Evolutionary conservation across 37 sponge, comb jelly and placozoan species (phyloP).

Genomic region (Cladorhizidae sp.): DNA sequence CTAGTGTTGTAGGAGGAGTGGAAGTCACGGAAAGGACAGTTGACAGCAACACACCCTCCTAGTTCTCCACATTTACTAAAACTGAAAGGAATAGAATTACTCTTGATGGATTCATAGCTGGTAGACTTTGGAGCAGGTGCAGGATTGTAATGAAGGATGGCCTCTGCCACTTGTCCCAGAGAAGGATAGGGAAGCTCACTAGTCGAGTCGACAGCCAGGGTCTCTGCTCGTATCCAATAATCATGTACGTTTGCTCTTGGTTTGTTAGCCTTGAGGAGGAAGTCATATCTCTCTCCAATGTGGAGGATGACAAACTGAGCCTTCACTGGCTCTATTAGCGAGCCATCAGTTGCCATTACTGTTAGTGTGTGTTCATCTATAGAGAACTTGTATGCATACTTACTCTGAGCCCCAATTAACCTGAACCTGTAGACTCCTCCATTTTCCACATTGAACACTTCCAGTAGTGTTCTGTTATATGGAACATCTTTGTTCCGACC

Average conservation of each 20-base stretch:
- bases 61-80: neutral
- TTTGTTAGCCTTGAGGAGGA: constrained; percentile 53
- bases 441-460: constrained; percentile 46
- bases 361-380: constrained; percentile 78
- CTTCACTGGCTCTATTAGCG: constrained; percentile 48
- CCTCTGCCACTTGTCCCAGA: constrained; percentile 41
- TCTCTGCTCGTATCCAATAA: constrained; percentile 69
- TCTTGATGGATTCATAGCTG: constrained; percentile 22
- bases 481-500: constrained; percentile 49
- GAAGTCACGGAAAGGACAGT: constrained; percentile 72
- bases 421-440: constrained; percentile 73
- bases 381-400: constrained; percentile 61
- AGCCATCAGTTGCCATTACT: constrained; percentile 79
- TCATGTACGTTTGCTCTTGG: constrained; percentile 4
- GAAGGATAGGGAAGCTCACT: constrained; percentile 21
- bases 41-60: constrained; percentile 60
- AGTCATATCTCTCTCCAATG: constrained; percentile 85
- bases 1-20: constrained; percentile 41
- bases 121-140: constrained; percentile 4
- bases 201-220: constrained; percentile 44
- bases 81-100: constrained; percentile 7
- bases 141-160: constrained; percentile 64
- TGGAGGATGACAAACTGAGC: constrained; percentile 73
- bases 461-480: constrained; percentile 26
- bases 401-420: constrained; percentile 70